A percentile compares a stretch with the other conserved stretches of the same genome.
Conservation (phyloP, 1,140 invertebrate species). For the Papilio polytes region DNA sequence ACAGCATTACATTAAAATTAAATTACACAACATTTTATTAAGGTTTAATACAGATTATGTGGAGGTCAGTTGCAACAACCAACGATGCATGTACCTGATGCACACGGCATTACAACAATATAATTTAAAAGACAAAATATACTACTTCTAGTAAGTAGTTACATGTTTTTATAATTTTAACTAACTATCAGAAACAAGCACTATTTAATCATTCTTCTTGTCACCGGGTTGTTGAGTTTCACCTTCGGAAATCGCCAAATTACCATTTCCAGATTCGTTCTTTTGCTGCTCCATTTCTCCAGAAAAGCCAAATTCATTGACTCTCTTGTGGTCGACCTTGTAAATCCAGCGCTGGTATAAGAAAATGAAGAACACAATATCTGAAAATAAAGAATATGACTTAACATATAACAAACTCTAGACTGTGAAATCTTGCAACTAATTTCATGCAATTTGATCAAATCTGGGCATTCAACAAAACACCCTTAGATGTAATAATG, state of each 20-base stretch:
- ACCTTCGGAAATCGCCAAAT: slow-evolving; percentile 65
- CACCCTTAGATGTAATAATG: too few relatives aligned
- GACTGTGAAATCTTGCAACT: too few relatives aligned
- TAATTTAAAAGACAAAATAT: slow-evolving; percentile 21
- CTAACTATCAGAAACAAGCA: slow-evolving; percentile 30
- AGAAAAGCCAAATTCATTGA: slow-evolving; percentile 98
- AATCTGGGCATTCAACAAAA: background rate
- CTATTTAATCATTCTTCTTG: slow-evolving; percentile 80
- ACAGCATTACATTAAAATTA: background rate
- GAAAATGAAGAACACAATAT: slow-evolving; percentile 99
- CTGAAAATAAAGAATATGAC: slow-evolving; percentile 82
- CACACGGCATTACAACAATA: slow-evolving; percentile 16
- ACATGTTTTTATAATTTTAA: slow-evolving; percentile 28
- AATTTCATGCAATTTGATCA: background rate
- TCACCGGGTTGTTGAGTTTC: slow-evolving; percentile 58
- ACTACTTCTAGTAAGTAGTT: slow-evolving; percentile 25
- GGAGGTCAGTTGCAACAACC: background rate
- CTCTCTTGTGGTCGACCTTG: slow-evolving; percentile 95
- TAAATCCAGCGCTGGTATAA: slow-evolving; percentile 99
- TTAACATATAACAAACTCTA: background rate
- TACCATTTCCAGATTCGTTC: slow-evolving; percentile 66
- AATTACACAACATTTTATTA: slow-evolving; percentile 26
- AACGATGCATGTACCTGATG: background rate
- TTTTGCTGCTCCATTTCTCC: slow-evolving; percentile 88
- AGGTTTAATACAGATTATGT: slow-evolving; percentile 4